Base-by-base conservation (phyloP, 2,113 vertebrate genomes). In the Falco punctatus region DNA sequence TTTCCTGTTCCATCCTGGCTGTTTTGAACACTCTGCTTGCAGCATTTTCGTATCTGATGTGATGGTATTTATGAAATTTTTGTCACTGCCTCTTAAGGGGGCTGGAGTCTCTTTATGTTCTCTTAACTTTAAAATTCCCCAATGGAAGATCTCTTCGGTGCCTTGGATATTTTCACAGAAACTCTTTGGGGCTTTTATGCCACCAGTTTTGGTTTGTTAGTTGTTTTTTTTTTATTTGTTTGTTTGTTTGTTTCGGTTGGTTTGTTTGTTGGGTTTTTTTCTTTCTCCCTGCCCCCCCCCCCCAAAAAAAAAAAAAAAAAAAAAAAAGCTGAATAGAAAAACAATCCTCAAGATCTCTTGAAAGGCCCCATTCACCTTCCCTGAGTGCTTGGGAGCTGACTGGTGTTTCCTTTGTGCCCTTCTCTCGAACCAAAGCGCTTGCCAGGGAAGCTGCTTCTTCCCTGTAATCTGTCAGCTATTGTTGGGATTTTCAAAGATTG, bases 401-500 rank as follows among this genome's bases (percentile, higher is more conserved):
- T 75, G 62, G 0, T 38, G 15, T 67, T 86, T 86, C n/a, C 52
- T 48, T 0, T 0, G 0, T 72, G 10, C 2, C 67, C 18, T 16
- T 55, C 21, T 30, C 30, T 57, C 46, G 57, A 71, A 1, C 18
- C 61, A 55, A 58, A 67, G 26, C 5, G 7, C 13, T 81, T 79
- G 35, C 77, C 5, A 12, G 23, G 52, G 55, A 27, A 62, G 61
- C 19, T 57, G 46, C 14, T 58, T 16, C 77, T 88, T 81, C 74
- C 21, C 30, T n/a, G 4, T 24, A 18, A 35, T 42, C 33, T 23
- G 15, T 69, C 61, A 69, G 46, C 42, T 49, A 33, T 66, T 69
- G 14, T 61, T 94, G 82, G 57, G 30, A 59, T 94, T 93, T 94
- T 88, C 91, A 81, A 91, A 92, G 88, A 75, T 72, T 52, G 32